Conservation (phyloP, 2,113 vertebrate species). For the Semnornis frantzii region DNA sequence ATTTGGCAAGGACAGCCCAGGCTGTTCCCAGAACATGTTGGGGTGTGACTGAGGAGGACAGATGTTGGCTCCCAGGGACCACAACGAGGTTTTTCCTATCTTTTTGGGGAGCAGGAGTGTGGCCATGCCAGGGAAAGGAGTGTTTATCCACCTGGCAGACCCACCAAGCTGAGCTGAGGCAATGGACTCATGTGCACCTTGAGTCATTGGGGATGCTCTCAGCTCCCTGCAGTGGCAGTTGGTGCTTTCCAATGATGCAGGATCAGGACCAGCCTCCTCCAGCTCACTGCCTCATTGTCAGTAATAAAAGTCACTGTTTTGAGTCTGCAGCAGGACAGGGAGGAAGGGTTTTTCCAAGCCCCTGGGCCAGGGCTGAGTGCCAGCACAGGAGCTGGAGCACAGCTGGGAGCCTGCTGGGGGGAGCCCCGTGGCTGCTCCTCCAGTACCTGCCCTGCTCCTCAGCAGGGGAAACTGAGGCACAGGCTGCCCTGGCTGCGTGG, state of each 20-base stretch:
- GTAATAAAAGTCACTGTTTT: neutral
- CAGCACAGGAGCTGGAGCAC: neutral
- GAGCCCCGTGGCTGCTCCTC: neutral
- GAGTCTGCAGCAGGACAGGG: neutral
- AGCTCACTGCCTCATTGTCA: rapidly evolving
- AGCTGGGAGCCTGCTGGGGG: neutral
- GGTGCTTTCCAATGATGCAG: neutral
- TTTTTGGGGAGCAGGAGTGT: neutral
- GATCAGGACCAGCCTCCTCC: neutral
- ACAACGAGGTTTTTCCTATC: neutral
- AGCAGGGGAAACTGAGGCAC: neutral
- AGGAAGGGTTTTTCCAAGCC: neutral
- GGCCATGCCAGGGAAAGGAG: neutral
- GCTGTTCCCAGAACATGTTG: neutral
- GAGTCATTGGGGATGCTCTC: neutral
- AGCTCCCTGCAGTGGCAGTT: neutral
- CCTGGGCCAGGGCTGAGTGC: neutral
- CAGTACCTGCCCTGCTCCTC: rapidly evolving
- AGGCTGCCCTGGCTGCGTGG: rapidly evolving
- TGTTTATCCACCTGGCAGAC: neutral
- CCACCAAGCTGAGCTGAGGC: rapidly evolving
- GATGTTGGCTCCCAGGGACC: neutral
- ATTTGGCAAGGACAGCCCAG: neutral
- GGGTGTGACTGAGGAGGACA: neutral
- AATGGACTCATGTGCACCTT: rapidly evolving